These are phyloP conservation scores for Ochropacha duplaris DNA, from an alignment of 2,888 invertebrate genomes.

Conservation along the genomic window DNA sequence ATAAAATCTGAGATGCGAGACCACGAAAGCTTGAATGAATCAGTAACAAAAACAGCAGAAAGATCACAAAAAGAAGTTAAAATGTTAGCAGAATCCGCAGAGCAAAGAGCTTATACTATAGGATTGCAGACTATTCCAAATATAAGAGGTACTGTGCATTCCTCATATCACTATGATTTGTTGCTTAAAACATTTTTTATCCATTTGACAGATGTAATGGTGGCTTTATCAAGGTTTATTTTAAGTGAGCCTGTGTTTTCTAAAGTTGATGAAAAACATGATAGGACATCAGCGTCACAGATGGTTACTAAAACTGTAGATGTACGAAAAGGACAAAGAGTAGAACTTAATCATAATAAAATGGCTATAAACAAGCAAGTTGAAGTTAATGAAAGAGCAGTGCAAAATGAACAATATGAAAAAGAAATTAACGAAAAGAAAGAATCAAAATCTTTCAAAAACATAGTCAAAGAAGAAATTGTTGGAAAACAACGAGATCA, in stretches of 20 bases:
- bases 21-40: constrained; percentile 10
- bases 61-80: constrained; percentile 17
- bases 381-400: constrained; percentile 22
- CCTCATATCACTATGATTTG: constrained; percentile 60
- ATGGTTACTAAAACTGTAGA: background rate
- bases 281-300: constrained; percentile 7
- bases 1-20: constrained; percentile 13
- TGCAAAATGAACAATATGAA: constrained; percentile 17
- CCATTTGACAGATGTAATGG: constrained; percentile 76
- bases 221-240: constrained; percentile 68
- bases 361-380: constrained; percentile 7
- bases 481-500: background rate
- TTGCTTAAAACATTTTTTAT: constrained; percentile 72
- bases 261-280: constrained; percentile 7
- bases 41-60: constrained; percentile 12
- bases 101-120: constrained; percentile 57
- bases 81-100: constrained; percentile 37
- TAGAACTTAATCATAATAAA: constrained; percentile 8
- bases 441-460: constrained; percentile 16
- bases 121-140: constrained; percentile 70
- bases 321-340: background rate
- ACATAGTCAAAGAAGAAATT: constrained; percentile 17
- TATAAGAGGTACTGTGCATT: constrained; percentile 56
- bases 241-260: constrained; percentile 51
- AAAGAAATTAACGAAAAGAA: constrained; percentile 17